phyloP scores from a whole-genome alignment of 2,113 vertebrate genomes.

The Phasianus colchicus region DNA sequence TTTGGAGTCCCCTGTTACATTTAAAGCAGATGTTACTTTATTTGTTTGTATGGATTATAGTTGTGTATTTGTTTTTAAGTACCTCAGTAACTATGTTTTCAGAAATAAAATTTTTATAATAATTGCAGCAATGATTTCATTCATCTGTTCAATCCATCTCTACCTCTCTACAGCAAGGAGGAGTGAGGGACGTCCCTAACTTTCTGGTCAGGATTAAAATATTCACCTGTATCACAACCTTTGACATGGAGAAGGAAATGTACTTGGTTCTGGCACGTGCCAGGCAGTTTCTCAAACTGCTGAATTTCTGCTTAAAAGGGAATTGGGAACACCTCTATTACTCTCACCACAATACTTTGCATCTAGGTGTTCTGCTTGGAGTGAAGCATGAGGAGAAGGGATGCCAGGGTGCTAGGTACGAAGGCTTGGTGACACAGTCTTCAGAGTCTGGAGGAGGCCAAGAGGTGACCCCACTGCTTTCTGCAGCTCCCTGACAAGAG shows the following conservation, averaged over 20 bases:
- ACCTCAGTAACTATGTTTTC: neutral
- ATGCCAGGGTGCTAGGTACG: fast-evolving
- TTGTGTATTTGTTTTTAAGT: neutral
- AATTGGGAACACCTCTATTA: neutral
- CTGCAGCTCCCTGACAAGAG: too few relatives aligned
- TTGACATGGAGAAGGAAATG: neutral
- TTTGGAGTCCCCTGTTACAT: neutral
- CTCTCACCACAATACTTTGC: fast-evolving
- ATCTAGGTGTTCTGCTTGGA: neutral
- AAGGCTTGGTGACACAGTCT: neutral
- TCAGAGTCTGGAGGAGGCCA: neutral
- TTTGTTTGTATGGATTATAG: neutral
- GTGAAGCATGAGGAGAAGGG: neutral
- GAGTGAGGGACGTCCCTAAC: neutral
- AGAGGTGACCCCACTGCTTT: too few relatives aligned
- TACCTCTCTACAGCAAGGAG: neutral
- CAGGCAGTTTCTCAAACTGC: neutral
- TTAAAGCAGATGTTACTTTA: neutral
- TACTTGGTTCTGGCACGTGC: neutral
- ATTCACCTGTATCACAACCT: neutral
- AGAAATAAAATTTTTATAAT: neutral
- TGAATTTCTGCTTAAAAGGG: neutral
- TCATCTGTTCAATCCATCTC: neutral
- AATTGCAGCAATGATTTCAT: neutral
- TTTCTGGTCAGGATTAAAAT: neutral